phyloP scores from a whole-genome alignment of 2,797 vertebrate genomes.

The Hippocampus kuda region DNA sequence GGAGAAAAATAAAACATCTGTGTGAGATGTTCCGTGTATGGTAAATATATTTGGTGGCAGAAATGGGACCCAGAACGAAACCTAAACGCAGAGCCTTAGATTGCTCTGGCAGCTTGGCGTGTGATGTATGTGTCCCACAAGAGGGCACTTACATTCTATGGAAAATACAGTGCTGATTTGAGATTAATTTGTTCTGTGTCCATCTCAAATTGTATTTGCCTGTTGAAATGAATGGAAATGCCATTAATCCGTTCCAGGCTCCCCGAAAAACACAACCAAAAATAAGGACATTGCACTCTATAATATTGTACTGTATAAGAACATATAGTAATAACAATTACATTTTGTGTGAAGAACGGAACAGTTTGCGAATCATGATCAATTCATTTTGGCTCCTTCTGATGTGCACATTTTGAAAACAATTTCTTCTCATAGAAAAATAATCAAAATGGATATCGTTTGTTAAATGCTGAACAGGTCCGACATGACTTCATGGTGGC shows the following conservation, averaged over 20 bases:
- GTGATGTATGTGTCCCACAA: constrained; percentile 1
- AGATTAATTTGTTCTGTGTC: neutral
- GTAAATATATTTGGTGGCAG: neutral
- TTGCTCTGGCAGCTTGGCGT: constrained; percentile 29
- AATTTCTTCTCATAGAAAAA: too few species aligned
- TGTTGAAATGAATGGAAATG: too few species aligned
- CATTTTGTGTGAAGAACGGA: too few species aligned
- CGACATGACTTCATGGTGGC: neutral
- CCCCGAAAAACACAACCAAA: neutral
- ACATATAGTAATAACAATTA: too few species aligned
- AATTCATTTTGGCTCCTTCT: too few species aligned
- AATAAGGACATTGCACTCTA: too few species aligned
- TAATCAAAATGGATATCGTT: too few species aligned
- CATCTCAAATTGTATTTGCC: neutral
- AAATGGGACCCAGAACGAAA: constrained; percentile 27
- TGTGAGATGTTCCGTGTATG: neutral
- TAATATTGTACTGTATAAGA: too few species aligned
- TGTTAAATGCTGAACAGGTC: too few species aligned
- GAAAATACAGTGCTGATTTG: neutral
- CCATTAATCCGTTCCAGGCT: too few species aligned
- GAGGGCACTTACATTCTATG: neutral
- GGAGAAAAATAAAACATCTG: constrained; percentile 24
- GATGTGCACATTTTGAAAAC: too few species aligned
- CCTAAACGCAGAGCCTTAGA: constrained; percentile 1
- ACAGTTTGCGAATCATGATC: too few species aligned